A percentile compares a stretch with the other conserved stretches of the same genome.
Evolutionary conservation across 2,113 vertebrate species (phyloP).

Genomic region (Saccopteryx bilineata): DNA sequence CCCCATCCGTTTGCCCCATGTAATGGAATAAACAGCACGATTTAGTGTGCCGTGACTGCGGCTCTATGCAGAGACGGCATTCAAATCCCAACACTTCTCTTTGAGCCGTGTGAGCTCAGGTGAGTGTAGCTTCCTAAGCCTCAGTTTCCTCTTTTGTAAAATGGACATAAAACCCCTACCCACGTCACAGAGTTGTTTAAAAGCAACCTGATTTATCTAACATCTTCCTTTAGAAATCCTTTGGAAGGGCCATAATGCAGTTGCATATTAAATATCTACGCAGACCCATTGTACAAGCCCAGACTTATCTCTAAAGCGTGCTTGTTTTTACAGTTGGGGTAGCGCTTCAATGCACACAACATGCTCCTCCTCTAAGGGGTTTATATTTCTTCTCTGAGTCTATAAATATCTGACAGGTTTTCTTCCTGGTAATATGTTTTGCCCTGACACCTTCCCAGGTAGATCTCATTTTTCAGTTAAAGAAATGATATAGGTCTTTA

Average conservation of each 20-base stretch:
- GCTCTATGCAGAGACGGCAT: neutral
- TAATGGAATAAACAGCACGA: neutral
- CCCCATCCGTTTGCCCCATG: neutral
- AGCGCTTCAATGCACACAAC: neutral
- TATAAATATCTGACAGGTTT: constrained; percentile 65
- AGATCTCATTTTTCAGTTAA: constrained; percentile 59
- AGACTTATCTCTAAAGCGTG: neutral
- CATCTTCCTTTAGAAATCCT: neutral
- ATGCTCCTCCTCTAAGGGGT: constrained; percentile 29
- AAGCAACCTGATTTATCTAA: neutral
- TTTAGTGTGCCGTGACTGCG: neutral
- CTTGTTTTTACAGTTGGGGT: constrained; percentile 24
- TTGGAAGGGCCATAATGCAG: neutral
- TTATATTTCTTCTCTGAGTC: constrained; percentile 45
- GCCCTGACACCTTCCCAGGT: constrained; percentile 56
- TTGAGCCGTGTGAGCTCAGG: neutral
- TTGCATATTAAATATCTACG: neutral
- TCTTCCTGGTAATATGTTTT: constrained; percentile 61
- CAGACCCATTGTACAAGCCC: neutral
- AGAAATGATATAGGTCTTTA: constrained; percentile 45
- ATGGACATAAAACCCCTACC: neutral
- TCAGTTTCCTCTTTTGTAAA: constrained; percentile 1
- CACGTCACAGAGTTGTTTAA: neutral
- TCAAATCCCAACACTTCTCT: neutral
- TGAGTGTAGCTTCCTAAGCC: neutral